Conservation (phyloP, 2,113 vertebrate species). For the Cyprinus carpio region DNA sequence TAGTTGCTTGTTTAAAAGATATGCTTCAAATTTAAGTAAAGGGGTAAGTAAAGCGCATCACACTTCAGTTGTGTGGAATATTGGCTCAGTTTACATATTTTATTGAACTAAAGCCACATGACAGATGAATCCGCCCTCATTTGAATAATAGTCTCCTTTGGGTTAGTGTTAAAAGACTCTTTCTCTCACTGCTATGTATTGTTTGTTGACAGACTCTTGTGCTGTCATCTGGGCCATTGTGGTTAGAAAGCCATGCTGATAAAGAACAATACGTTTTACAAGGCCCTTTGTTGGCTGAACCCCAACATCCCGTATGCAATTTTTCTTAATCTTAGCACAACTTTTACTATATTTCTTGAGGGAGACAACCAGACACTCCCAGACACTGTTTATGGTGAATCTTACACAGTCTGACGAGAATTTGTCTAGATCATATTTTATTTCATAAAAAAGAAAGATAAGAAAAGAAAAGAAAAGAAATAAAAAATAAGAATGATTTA, state of each 20-base stretch:
- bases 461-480: too few species aligned
- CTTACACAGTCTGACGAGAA: neutral
- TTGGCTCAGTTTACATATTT: constrained; percentile 52
- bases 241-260: constrained; percentile 32
- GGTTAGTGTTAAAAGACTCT: constrained; percentile 57
- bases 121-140: constrained; percentile 21
- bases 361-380: neutral
- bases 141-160: constrained; percentile 49
- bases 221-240: constrained; percentile 37
- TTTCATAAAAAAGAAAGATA: too few species aligned
- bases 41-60: constrained; percentile 39
- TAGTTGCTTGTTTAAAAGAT: constrained; percentile 39
- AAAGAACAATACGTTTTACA: constrained; percentile 60
- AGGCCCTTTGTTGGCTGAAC: constrained; percentile 40
- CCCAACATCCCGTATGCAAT: neutral
- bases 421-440: neutral
- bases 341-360: neutral
- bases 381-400: too few species aligned
- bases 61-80: constrained; percentile 38
- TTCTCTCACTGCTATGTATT: constrained; percentile 39
- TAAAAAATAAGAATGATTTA: too few species aligned
- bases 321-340: constrained; percentile 22
- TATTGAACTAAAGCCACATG: constrained; percentile 58
- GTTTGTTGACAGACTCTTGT: constrained; percentile 17
- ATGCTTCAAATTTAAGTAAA: constrained; percentile 42